Evolutionary conservation across 2,888 invertebrate genomes (phyloP).

Genomic region (Seira ritae): DNA sequence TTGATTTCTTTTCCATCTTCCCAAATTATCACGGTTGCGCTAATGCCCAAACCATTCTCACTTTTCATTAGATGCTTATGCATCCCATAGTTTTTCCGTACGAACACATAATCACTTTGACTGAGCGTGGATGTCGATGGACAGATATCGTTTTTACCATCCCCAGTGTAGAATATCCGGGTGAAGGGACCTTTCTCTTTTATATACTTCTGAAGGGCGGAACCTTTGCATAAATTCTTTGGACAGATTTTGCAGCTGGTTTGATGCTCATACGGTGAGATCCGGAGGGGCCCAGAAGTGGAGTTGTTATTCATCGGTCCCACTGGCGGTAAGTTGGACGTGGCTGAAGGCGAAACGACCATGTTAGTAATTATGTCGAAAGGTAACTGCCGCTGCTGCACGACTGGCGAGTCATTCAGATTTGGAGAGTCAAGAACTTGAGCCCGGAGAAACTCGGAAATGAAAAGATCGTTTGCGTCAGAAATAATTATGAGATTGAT

Average conservation of each 20-base stretch:
- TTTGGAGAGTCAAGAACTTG: slow-evolving; percentile 37
- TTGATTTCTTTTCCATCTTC: slow-evolving; percentile 56
- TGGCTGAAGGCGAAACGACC: slow-evolving; percentile 1
- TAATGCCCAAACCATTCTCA: slow-evolving; percentile 71
- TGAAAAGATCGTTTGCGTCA: slow-evolving; percentile 79
- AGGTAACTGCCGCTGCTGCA: slow-evolving; percentile 20
- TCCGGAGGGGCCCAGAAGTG: slow-evolving; percentile 28
- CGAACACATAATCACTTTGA: slow-evolving; percentile 81
- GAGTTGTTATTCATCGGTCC: slow-evolving; percentile 15
- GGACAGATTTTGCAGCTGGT: slow-evolving; percentile 74
- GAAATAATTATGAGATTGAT: slow-evolving; percentile 82
- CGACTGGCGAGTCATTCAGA: slow-evolving; percentile 5
- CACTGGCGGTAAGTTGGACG: not conserved
- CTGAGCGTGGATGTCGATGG: slow-evolving; percentile 81
- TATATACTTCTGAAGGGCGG: slow-evolving; percentile 82
- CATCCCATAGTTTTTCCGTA: slow-evolving; percentile 79
- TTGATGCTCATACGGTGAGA: slow-evolving; percentile 65
- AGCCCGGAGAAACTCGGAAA: slow-evolving; percentile 39
- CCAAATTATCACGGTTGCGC: slow-evolving; percentile 74
- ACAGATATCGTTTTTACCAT: slow-evolving; percentile 88
- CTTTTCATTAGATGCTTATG: slow-evolving; percentile 74
- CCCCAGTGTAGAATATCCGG: slow-evolving; percentile 83
- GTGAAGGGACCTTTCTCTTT: slow-evolving; percentile 78
- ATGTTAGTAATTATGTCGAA: slow-evolving; percentile 54
- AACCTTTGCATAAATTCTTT: slow-evolving; percentile 85